phyloP scores from a whole-genome alignment of 2,113 vertebrate genomes.

The Semicossyphus pulcher region DNA sequence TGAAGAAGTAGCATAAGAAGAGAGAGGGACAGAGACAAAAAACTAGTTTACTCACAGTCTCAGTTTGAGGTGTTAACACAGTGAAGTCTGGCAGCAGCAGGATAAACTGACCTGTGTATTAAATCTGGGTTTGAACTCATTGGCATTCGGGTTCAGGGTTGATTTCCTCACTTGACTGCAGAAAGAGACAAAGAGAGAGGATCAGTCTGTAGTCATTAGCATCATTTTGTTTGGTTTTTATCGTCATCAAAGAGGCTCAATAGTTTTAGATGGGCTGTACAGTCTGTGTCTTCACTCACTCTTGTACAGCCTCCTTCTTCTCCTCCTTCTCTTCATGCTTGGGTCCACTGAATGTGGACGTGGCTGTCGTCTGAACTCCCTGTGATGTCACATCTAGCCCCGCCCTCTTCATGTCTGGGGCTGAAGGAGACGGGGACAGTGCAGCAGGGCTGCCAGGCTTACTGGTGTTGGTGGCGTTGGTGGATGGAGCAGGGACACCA shows the following conservation, averaged over 20 bases:
- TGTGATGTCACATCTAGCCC: constrained; percentile 96
- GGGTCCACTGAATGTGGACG: constrained; percentile 85
- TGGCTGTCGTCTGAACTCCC: constrained; percentile 93
- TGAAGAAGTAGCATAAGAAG: constrained; percentile 51
- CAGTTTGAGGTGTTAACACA: not conserved
- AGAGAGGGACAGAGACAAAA: not conserved
- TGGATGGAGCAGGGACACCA: constrained; percentile 68
- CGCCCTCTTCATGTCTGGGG: constrained; percentile 87
- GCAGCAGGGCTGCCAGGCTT: constrained; percentile 91
- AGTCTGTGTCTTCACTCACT: constrained; percentile 87
- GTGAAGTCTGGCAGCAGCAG: not conserved
- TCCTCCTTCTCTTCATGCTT: constrained; percentile 96
- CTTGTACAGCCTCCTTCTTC: constrained; percentile 91
- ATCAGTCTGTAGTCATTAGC: not conserved
- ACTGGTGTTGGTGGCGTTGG: constrained; percentile 84
- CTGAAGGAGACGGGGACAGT: constrained; percentile 86
- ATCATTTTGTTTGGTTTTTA: no score
- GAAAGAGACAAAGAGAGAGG: not conserved
- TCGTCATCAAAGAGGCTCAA: not conserved
- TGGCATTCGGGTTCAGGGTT: constrained; percentile 97
- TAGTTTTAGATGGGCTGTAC: no score
- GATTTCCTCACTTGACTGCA: constrained; percentile 97
- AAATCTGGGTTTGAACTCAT: constrained; percentile 98
- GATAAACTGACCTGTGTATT: constrained; percentile 88
- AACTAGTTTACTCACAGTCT: not conserved